Conservation (phyloP, 1,140 invertebrate genomes). For the Drosophila mojavensis region DNA sequence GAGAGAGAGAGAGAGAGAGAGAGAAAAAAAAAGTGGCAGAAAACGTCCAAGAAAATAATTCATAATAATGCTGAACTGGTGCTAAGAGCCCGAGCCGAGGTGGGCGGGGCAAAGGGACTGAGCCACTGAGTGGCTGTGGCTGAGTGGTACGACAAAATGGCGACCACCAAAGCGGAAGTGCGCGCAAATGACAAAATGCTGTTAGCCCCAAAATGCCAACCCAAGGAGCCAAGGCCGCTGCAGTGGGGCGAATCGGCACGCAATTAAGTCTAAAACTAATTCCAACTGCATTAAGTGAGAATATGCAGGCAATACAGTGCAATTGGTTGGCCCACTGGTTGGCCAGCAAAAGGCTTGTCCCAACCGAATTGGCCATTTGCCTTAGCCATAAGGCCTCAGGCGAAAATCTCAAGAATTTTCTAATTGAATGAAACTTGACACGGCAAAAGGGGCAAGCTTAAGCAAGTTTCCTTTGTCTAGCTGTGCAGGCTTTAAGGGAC, state of each 20-base stretch:
- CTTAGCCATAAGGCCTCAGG: too few species aligned
- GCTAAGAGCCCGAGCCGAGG: background rate
- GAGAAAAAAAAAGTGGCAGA: background rate
- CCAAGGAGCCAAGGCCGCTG: background rate
- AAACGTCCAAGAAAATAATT: constrained; percentile 59
- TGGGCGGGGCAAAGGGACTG: background rate
- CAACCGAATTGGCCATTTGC: too few species aligned
- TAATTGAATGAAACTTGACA: too few species aligned
- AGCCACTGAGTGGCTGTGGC: constrained; percentile 21
- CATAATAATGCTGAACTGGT: constrained; percentile 56
- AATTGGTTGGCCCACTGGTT: background rate
- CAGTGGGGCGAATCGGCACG: background rate
- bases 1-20: background rate
- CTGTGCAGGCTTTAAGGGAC: too few species aligned
- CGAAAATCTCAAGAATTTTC: too few species aligned
- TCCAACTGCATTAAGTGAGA: constrained; percentile 41
- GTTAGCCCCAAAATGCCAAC: constrained; percentile 58
- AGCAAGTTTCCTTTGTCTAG: too few species aligned
- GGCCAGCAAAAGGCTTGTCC: background rate
- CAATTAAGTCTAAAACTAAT: constrained; percentile 17
- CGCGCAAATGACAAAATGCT: constrained; percentile 57
- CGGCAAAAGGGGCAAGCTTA: too few species aligned
- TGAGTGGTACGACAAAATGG: constrained; percentile 49
- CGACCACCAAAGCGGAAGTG: constrained; percentile 49
- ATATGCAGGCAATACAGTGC: constrained; percentile 16